phyloP scores from a whole-genome alignment of 2,113 vertebrate species.

The Erpornis zantholeuca region DNA sequence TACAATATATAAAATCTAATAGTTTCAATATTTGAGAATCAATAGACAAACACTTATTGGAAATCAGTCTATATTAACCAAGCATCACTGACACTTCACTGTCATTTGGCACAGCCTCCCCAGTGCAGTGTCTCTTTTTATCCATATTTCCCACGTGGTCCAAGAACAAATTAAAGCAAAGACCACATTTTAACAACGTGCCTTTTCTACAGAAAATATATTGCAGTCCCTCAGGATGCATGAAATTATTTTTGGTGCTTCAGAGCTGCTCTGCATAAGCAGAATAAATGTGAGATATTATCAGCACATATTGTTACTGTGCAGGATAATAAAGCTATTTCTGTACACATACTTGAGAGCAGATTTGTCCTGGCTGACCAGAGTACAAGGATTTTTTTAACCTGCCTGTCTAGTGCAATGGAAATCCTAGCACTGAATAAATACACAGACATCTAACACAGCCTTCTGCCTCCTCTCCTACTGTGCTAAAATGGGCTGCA shows the following conservation, averaged over 20 bases:
- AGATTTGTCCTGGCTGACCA: conserved; percentile 21
- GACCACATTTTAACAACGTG: neutral
- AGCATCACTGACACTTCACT: neutral
- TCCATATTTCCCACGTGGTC: neutral
- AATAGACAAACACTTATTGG: neutral
- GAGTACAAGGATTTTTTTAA: neutral
- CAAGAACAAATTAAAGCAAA: conserved; percentile 41
- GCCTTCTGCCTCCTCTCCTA: neutral
- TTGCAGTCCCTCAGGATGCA: conserved; percentile 21
- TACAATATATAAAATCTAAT: neutral
- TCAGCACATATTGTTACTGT: conserved; percentile 20
- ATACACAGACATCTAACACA: neutral
- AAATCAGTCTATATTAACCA: neutral
- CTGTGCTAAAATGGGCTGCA: neutral
- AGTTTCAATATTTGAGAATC: neutral
- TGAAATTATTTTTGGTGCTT: conserved; percentile 47
- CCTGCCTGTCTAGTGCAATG: neutral
- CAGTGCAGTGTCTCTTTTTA: neutral
- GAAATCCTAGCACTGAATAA: neutral
- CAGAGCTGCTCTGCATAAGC: conserved; percentile 52
- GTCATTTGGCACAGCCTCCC: neutral
- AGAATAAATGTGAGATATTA: conserved; percentile 49
- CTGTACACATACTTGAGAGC: neutral
- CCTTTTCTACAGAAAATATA: conserved; percentile 27
- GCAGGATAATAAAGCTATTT: conserved; percentile 57